phyloP scores from a whole-genome alignment of 2,797 vertebrate genomes.

The Hydrophis major region DNA sequence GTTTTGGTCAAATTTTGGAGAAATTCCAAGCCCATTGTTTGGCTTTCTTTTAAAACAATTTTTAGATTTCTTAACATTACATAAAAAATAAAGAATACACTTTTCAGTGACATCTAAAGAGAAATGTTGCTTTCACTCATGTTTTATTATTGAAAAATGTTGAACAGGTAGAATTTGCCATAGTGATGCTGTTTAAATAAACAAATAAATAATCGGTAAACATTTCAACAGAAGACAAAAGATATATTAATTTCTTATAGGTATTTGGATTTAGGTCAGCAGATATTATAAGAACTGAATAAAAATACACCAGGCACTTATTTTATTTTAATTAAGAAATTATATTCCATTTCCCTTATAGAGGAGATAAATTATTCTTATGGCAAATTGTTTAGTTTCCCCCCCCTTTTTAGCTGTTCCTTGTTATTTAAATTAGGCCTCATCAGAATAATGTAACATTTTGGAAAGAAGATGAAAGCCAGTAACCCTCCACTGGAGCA shows the following conservation, averaged over 20 bases:
- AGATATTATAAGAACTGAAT: neutral
- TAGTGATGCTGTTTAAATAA: neutral
- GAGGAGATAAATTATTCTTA: neutral
- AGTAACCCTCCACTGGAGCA: neutral
- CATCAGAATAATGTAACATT: neutral
- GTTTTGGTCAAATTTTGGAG: neutral
- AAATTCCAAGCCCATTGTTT: neutral
- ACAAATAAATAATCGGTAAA: neutral
- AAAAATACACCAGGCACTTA: neutral
- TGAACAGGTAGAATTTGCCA: neutral
- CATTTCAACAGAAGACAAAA: neutral
- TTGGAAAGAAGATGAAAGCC: neutral
- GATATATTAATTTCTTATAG: neutral
- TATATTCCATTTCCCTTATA: neutral
- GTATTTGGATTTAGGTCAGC: neutral
- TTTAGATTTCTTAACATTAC: neutral
- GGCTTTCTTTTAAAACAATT: neutral
- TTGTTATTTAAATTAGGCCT: neutral
- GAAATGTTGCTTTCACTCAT: neutral
- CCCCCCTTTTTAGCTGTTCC: neutral
- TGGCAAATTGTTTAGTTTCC: neutral
- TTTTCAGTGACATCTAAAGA: neutral
- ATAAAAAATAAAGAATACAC: neutral
- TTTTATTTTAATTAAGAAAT: neutral
- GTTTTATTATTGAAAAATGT: neutral